Evolutionary conservation across 1,140 invertebrate species (phyloP).

Genomic region (Neodiprion pinetum): DNA sequence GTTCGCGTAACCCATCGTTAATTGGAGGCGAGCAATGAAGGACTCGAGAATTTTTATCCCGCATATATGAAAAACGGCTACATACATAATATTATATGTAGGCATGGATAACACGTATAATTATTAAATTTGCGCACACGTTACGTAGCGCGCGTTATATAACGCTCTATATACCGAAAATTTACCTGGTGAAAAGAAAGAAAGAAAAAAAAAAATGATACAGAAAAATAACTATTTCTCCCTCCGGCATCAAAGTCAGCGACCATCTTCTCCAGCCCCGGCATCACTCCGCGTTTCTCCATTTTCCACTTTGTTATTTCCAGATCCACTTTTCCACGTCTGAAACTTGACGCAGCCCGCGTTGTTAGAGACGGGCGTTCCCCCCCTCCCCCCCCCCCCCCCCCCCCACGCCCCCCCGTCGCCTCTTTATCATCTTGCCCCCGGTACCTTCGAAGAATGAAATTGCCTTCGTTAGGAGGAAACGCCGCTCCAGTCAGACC

Average conservation of each 20-base stretch:
- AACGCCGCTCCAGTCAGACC: conserved; percentile 45
- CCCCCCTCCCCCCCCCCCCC: conserved; percentile 6
- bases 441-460: conserved; percentile 50
- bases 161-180: neutral
- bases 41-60: no score
- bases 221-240: neutral
- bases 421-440: conserved; percentile 31
- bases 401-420: conserved; percentile 27
- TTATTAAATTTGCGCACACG: conserved; percentile 13
- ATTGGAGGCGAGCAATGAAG: neutral
- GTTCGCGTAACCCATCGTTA: neutral
- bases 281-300: conserved; percentile 23
- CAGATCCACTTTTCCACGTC: conserved; percentile 41
- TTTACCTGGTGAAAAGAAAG: neutral
- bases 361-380: conserved; percentile 17
- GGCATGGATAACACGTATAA: conserved; percentile 8
- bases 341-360: conserved; percentile 46
- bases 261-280: conserved; percentile 15
- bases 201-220: neutral
- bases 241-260: conserved; percentile 3
- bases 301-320: conserved; percentile 48
- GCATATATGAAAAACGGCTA: no score
- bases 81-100: neutral
- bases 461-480: conserved; percentile 62
- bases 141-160: conserved; percentile 35